Conservation (phyloP, 2,113 vertebrate genomes). For the Cnemophilus loriae region DNA sequence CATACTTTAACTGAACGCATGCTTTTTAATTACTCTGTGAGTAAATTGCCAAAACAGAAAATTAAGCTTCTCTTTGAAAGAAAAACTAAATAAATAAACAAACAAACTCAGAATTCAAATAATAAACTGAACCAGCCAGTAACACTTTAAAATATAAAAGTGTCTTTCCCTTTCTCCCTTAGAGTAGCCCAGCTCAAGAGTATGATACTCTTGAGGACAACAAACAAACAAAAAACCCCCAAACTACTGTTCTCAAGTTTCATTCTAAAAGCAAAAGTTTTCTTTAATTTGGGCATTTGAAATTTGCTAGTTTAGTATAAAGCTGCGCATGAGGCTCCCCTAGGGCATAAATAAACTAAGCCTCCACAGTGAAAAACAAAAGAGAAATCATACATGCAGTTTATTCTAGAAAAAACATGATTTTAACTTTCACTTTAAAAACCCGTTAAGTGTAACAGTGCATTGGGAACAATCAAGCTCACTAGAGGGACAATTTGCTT, state of each 20-base stretch:
- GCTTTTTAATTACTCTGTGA: constrained; percentile 40
- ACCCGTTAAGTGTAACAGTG: not conserved
- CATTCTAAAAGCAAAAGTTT: not conserved
- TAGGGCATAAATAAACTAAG: constrained; percentile 10
- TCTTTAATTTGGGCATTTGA: constrained; percentile 5
- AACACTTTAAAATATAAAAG: constrained; percentile 54
- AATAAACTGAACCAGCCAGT: constrained; percentile 80
- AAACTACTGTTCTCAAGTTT: constrained; percentile 34
- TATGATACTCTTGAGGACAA: constrained; percentile 23
- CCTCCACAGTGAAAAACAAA: constrained; percentile 18
- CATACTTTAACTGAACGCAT: constrained; percentile 45
- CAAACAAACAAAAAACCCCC: not conserved
- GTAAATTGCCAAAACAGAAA: constrained; percentile 37
- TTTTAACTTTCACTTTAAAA: constrained; percentile 43
- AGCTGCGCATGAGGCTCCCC: constrained; percentile 49
- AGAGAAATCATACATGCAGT: constrained; percentile 43
- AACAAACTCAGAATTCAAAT: constrained; percentile 52
- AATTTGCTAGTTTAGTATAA: constrained; percentile 26
- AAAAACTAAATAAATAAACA: constrained; percentile 74
- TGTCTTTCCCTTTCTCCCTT: constrained; percentile 44
- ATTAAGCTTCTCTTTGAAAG: constrained; percentile 52
- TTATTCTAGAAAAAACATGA: constrained; percentile 39
- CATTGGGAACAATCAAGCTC: constrained; percentile 47
- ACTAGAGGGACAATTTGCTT: constrained; percentile 10
- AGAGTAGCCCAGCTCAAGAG: constrained; percentile 17